Evolutionary conservation across 2,113 vertebrate species (phyloP).

Genomic region (Lanius collurio): DNA sequence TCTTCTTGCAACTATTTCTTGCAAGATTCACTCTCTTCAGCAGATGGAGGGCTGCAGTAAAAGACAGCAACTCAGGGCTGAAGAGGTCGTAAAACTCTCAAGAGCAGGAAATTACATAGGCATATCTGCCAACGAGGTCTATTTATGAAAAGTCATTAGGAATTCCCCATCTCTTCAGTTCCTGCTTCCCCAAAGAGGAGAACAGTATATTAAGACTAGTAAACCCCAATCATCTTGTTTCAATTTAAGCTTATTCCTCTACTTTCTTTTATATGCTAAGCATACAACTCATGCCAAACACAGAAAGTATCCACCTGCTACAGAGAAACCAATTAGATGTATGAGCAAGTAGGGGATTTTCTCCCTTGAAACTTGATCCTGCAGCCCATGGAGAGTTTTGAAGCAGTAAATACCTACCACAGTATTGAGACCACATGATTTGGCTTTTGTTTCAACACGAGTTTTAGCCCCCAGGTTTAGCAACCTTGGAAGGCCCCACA

Average conservation of each 20-base stretch:
- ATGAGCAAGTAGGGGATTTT: neutral
- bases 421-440: neutral
- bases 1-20: neutral
- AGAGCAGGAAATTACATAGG: slow-evolving; percentile 49
- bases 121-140: neutral
- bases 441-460: neutral
- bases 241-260: slow-evolving; percentile 16
- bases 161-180: neutral
- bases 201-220: neutral
- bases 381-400: neutral
- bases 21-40: neutral
- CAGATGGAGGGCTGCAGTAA: slow-evolving; percentile 33
- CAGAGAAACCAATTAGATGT: neutral
- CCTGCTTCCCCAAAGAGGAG: neutral
- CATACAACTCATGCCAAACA: neutral
- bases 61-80: neutral
- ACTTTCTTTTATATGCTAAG: neutral
- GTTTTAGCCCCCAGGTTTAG: neutral
- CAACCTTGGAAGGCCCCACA: neutral
- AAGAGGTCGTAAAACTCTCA: slow-evolving; percentile 47
- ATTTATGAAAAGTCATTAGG: slow-evolving; percentile 40
- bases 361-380: neutral
- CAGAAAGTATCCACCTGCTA: slow-evolving; percentile 7
- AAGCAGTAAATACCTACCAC: neutral
- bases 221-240: neutral